phyloP scores from a whole-genome alignment of 2,797 vertebrate genomes.

The Delichon dasypus region DNA sequence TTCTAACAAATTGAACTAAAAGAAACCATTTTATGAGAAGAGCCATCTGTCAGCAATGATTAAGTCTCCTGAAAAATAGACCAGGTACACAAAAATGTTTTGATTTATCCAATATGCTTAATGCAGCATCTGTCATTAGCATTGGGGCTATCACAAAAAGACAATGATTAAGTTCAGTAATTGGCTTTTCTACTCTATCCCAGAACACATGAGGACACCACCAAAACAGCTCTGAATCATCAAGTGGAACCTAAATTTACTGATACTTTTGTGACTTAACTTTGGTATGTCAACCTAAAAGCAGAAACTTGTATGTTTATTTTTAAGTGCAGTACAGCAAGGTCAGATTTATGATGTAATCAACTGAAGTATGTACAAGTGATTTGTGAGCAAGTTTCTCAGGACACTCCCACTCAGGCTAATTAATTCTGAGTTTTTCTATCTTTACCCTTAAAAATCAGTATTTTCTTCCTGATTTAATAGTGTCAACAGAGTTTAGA shows the following conservation, averaged over 20 bases:
- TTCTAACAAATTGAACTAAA: neutral
- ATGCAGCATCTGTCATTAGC: neutral
- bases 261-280: neutral
- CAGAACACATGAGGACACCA: neutral
- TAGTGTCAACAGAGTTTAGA: neutral
- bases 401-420: neutral
- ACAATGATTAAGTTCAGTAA: neutral
- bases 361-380: neutral
- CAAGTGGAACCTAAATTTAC: neutral
- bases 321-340: neutral
- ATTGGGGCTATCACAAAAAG: neutral
- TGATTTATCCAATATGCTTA: neutral
- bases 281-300: neutral
- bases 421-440: neutral
- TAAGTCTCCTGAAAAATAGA: neutral
- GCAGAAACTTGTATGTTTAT: neutral
- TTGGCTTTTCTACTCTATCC: neutral
- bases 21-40: neutral
- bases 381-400: neutral
- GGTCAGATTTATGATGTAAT: neutral
- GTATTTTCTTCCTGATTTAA: neutral
- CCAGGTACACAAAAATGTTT: neutral
- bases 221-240: neutral
- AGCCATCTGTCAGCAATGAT: neutral
- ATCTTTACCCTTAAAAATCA: neutral